Percentiles rank a stretch among this genome's conserved stretches.
phyloP scores from a whole-genome alignment of 64 coral and sea anemone genomes.

The Acropora yongei region DNA sequence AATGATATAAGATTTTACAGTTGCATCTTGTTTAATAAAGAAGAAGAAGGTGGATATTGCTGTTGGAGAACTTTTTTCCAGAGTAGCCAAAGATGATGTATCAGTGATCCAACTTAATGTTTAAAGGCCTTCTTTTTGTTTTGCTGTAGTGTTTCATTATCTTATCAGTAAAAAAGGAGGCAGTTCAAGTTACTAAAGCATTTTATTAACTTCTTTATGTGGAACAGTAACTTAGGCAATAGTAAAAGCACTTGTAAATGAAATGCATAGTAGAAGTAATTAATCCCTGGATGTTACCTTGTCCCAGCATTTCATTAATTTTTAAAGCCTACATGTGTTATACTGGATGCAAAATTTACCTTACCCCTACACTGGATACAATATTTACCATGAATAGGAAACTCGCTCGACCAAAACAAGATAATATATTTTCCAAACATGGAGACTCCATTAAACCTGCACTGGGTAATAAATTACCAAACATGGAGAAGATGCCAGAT shows the following conservation, averaged over 20 bases:
- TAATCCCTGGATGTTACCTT: neutral
- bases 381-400: neutral
- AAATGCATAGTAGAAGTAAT: no score
- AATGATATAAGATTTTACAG: constrained; percentile 39
- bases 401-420: neutral
- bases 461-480: neutral
- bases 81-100: neutral
- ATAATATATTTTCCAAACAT: constrained; percentile 4
- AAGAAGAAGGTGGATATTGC: constrained; percentile 13
- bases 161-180: no score
- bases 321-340: neutral
- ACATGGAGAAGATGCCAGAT: constrained; percentile 1
- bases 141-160: no score
- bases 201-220: no score
- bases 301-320: neutral
- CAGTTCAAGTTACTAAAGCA: no score
- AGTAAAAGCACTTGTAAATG: neutral
- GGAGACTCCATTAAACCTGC: constrained; percentile 7
- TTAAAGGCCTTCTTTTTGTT: no score
- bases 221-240: no score
- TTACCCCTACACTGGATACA: neutral
- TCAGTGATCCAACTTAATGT: no score
- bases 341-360: constrained; percentile 1
- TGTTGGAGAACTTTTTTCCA: neutral
- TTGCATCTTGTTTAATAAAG: constrained; percentile 12